Evolutionary conservation across 1,140 invertebrate genomes (phyloP).

Genomic region (Araneus ventricosus): DNA sequence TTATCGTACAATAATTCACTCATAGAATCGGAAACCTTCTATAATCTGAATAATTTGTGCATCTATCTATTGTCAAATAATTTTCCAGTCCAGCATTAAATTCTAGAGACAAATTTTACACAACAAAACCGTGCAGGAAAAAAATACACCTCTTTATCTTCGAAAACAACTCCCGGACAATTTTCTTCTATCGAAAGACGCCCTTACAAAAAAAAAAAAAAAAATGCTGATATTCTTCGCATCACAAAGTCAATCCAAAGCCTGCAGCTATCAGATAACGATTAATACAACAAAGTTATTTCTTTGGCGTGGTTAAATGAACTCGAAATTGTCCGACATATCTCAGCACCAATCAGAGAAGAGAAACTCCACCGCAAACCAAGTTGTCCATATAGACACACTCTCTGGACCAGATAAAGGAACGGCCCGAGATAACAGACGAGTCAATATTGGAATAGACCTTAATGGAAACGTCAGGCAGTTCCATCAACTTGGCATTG

Average conservation of each 20-base stretch:
- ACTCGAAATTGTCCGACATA: conserved; percentile 33
- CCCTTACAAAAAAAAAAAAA: background rate
- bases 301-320: conserved; percentile 38
- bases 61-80: no score
- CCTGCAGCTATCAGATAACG: conserved; percentile 40
- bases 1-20: no score
- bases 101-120: no score
- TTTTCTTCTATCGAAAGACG: background rate
- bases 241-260: background rate
- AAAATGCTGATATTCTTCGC: background rate
- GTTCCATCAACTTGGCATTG: conserved; percentile 43
- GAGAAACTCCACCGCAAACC: conserved; percentile 40
- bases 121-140: no score
- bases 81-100: no score
- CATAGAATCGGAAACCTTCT: no score
- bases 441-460: conserved; percentile 62
- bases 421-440: conserved; percentile 47
- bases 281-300: conserved; percentile 48
- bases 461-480: conserved; percentile 62
- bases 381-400: conserved; percentile 37
- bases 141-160: no score
- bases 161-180: background rate
- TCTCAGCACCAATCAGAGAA: conserved; percentile 19
- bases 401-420: conserved; percentile 37
- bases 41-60: no score